phyloP scores from a whole-genome alignment of 2,797 vertebrate species.

The Coccyzus lansbergi region DNA sequence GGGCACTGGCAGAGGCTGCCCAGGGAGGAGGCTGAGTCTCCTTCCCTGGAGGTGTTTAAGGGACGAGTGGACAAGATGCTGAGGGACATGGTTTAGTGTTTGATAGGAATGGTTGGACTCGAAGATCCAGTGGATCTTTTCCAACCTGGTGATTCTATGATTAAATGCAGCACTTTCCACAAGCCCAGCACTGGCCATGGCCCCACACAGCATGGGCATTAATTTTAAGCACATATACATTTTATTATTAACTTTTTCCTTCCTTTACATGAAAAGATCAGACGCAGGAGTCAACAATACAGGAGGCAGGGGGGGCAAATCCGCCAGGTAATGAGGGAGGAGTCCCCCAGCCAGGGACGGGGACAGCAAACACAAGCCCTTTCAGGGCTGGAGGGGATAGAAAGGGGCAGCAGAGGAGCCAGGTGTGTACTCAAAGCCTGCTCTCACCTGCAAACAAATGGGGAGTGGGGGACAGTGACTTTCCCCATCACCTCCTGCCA shows the following conservation, averaged over 20 bases:
- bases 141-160: no score
- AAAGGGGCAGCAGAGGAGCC: not conserved
- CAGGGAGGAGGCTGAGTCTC: no score
- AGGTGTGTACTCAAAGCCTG: not conserved
- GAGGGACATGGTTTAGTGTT: no score
- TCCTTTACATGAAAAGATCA: constrained; percentile 46
- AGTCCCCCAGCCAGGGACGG: not conserved
- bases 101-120: no score
- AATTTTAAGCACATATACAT: constrained; percentile 41
- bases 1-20: no score
- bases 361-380: not conserved
- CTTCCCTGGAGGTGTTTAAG: no score
- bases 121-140: no score
- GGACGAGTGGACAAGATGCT: no score
- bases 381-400: not conserved
- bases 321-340: no score
- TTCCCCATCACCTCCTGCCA: not conserved
- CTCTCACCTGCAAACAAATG: not conserved
- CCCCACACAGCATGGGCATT: no score
- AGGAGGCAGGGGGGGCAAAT: not conserved
- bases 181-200: no score
- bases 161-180: no score
- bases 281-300: not conserved
- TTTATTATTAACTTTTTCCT: not conserved
- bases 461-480: accelerated